phyloP scores from a whole-genome alignment of 1,140 invertebrate genomes.

The Platyscapa corneri region DNA sequence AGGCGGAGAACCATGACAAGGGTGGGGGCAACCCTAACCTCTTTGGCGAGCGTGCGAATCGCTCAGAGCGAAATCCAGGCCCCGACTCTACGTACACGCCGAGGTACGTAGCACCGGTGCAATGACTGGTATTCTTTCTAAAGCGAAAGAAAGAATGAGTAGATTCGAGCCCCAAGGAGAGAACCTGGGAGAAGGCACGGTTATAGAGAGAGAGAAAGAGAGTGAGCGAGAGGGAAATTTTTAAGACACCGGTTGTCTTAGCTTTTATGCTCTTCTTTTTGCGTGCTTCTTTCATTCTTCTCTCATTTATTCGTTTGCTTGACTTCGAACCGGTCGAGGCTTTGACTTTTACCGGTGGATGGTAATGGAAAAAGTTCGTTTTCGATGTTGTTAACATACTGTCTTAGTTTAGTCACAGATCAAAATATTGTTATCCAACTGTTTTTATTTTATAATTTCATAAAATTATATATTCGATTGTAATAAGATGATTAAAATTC shows the following conservation, averaged over 20 bases:
- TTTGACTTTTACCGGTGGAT: not conserved
- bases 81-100: slow-evolving; percentile 1
- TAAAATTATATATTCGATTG: not conserved
- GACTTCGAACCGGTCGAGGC: not conserved
- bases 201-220: not conserved
- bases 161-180: not conserved
- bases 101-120: not conserved
- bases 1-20: too few relatives aligned
- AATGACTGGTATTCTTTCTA: slow-evolving; percentile 39
- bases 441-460: not conserved
- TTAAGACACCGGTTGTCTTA: slow-evolving; percentile 7
- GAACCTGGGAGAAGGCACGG: not conserved
- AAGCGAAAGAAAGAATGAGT: slow-evolving; percentile 4
- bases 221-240: not conserved
- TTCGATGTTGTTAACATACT: not conserved
- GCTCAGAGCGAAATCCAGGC: slow-evolving; percentile 33
- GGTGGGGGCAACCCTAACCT: slow-evolving; percentile 14
- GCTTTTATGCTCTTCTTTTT: not conserved
- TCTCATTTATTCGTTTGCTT: not conserved
- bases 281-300: not conserved
- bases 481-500: not conserved
- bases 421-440: not conserved
- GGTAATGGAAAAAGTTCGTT: not conserved
- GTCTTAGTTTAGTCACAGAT: too few relatives aligned
- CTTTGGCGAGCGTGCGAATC: slow-evolving; percentile 47